Conservation (phyloP, 92 coral and sea anemone genomes). For the Parazoanthus darwini region DNA sequence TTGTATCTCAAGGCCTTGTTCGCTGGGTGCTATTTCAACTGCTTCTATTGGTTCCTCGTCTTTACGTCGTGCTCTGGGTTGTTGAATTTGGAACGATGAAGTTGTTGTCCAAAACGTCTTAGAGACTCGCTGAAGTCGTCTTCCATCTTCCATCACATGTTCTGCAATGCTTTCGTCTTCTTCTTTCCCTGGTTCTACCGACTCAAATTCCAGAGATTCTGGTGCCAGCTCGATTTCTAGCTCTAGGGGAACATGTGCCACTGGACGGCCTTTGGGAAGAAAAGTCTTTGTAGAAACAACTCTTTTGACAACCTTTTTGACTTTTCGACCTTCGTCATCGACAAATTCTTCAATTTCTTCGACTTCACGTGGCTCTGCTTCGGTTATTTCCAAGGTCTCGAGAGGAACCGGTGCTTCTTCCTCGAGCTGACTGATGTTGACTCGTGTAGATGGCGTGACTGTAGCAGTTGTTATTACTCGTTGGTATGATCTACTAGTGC, state of each 20-base stretch:
- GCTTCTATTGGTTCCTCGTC: constrained; percentile 7
- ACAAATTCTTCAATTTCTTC: constrained; percentile 52
- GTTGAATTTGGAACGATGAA: constrained; percentile 17
- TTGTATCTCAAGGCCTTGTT: constrained; percentile 27
- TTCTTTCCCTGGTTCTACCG: not conserved
- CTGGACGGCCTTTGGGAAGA: not conserved
- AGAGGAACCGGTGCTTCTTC: constrained; percentile 16
- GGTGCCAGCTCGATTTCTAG: constrained; percentile 31
- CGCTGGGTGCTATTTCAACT: constrained; percentile 28
- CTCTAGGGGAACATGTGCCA: constrained; percentile 31
- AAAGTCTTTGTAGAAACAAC: constrained; percentile 21
- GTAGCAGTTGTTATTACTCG: constrained; percentile 18
- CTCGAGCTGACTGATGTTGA: constrained; percentile 27
- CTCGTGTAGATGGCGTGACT: constrained; percentile 30
- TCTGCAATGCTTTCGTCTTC: not conserved
- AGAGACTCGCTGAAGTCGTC: constrained; percentile 21
- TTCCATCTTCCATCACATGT: not conserved
- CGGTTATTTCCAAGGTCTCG: not conserved
- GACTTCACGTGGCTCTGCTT: constrained; percentile 22
- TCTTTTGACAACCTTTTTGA: constrained; percentile 20
- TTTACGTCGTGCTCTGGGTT: not conserved
- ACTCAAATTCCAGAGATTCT: not conserved
- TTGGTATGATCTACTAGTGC: not conserved
- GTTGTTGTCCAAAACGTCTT: constrained; percentile 31
- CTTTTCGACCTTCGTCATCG: constrained; percentile 39